Conservation (phyloP, 2,888 invertebrate genomes). For the Orchesella flavescens region DNA sequence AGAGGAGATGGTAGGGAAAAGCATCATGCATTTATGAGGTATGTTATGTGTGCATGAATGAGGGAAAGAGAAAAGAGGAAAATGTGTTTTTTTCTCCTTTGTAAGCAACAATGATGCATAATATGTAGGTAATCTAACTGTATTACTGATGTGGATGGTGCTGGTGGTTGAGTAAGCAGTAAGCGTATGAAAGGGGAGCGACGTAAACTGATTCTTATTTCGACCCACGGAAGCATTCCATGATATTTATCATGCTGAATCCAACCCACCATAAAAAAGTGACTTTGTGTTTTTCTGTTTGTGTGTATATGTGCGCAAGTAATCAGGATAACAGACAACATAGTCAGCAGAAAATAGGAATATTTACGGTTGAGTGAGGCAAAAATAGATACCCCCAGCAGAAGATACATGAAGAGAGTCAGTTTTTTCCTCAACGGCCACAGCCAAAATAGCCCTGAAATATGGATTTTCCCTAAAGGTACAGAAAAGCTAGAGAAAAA, state of each 20-base stretch:
- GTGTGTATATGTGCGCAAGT: slow-evolving; percentile 39
- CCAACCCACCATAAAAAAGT: background rate
- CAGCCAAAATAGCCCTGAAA: slow-evolving; percentile 11
- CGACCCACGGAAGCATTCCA: slow-evolving; percentile 15
- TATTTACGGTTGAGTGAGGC: slow-evolving; percentile 48
- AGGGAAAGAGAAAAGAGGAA: background rate
- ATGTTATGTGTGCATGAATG: background rate
- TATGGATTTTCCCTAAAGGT: slow-evolving; percentile 30
- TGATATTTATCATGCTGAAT: background rate
- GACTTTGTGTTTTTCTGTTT: slow-evolving; percentile 36
- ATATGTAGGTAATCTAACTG: background rate
- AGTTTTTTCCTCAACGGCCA: slow-evolving; percentile 3
- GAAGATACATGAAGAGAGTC: background rate
- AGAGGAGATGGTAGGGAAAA: slow-evolving; percentile 14
- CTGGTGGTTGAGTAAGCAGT: slow-evolving; percentile 6
- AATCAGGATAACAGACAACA: slow-evolving; percentile 41
- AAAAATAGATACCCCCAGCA: slow-evolving; percentile 2
- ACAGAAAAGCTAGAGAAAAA: slow-evolving; percentile 27
- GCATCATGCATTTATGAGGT: background rate
- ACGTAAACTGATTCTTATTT: slow-evolving; percentile 18
- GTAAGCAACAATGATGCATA: too few species aligned
- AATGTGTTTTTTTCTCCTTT: slow-evolving; percentile 7
- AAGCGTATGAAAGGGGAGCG: too few species aligned
- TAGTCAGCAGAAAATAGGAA: slow-evolving; percentile 48
- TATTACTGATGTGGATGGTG: slow-evolving; percentile 23